Evolutionary conservation across 2,113 vertebrate genomes (phyloP).

Genomic region (Polyodon spathula): DNA sequence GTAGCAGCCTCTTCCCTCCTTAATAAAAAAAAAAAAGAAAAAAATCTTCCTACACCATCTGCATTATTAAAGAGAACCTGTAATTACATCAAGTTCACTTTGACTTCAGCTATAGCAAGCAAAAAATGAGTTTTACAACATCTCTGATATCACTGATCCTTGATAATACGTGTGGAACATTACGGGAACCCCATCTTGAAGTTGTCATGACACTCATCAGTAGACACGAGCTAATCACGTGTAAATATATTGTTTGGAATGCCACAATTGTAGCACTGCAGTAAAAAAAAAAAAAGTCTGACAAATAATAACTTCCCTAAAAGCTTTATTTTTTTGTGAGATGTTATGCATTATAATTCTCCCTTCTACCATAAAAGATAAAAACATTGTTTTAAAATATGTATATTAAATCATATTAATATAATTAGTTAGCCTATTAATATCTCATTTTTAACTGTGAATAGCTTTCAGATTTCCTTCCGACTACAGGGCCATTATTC

Average conservation of each 20-base stretch:
- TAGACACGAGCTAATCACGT: neutral
- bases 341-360: too few relatives aligned
- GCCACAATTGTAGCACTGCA: neutral
- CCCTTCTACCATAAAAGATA: too few relatives aligned
- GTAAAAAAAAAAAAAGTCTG: neutral
- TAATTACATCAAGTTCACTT: neutral
- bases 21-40: neutral
- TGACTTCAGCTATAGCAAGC: neutral
- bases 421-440: too few relatives aligned
- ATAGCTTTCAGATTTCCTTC: too few relatives aligned
- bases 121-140: conserved; percentile 1
- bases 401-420: too few relatives aligned
- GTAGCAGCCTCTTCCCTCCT: neutral
- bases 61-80: neutral
- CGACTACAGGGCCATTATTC: too few relatives aligned
- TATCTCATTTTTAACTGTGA: too few relatives aligned
- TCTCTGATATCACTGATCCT: too few relatives aligned
- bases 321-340: too few relatives aligned
- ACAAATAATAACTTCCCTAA: too few relatives aligned
- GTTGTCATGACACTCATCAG: neutral
- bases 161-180: neutral
- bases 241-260: neutral
- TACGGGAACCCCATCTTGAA: neutral
- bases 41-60: neutral
- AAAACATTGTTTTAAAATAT: too few relatives aligned